Evolutionary conservation across 2,113 vertebrate species (phyloP).

Genomic region (Scomber scombrus): DNA sequence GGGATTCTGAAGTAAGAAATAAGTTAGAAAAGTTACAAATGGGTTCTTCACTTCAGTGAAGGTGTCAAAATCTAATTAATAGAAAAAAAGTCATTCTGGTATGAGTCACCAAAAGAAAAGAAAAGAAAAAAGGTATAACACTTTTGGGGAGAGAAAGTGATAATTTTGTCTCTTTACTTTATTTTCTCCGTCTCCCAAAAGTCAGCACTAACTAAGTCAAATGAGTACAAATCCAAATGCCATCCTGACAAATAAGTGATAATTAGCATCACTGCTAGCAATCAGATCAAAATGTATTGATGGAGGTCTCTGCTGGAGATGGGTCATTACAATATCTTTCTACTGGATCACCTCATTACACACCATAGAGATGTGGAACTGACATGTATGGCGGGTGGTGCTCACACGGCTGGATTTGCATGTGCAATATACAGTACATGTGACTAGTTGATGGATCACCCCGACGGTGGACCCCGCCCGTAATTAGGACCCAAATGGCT

Average conservation of each 20-base stretch:
- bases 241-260: not conserved
- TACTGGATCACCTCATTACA: slow-evolving; percentile 32
- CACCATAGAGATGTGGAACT: not conserved
- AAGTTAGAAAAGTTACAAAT: not conserved
- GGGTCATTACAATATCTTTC: slow-evolving; percentile 11
- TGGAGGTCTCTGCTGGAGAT: not conserved
- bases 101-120: too few species aligned
- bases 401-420: slow-evolving; percentile 39
- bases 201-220: not conserved
- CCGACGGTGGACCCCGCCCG: slow-evolving; percentile 31
- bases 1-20: not conserved
- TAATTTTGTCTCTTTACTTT: not conserved
- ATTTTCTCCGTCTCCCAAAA: not conserved
- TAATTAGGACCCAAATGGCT: slow-evolving; percentile 77
- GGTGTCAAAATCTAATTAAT: slow-evolving; percentile 5
- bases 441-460: slow-evolving; percentile 68
- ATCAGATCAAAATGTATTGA: slow-evolving; percentile 19
- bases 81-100: not conserved
- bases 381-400: slow-evolving; percentile 16
- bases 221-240: not conserved
- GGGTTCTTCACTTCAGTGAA: too few species aligned
- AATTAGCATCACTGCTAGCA: not conserved
- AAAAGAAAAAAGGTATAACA: not conserved
- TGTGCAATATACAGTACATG: slow-evolving; percentile 37
- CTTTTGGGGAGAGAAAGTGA: not conserved